These are phyloP conservation scores for Rhabdornis inornatus DNA, from an alignment of 2,113 vertebrate species.

Conservation along the genomic window DNA sequence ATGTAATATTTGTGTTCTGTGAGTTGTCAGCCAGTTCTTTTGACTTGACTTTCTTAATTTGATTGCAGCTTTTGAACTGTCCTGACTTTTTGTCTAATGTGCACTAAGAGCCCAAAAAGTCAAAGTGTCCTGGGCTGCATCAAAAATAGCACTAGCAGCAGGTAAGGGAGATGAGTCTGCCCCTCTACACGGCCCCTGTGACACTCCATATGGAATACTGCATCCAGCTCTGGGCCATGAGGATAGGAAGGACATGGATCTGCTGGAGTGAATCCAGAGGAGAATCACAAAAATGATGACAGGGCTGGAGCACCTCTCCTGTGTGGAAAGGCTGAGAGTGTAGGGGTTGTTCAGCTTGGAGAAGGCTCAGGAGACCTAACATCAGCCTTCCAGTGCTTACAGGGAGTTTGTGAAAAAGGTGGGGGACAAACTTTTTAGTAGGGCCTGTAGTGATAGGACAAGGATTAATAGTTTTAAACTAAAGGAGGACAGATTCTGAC, in stretches of 20 bases:
- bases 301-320: not conserved
- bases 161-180: not conserved
- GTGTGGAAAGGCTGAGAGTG: not conserved
- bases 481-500: not conserved
- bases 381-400: not conserved
- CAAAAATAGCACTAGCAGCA: not conserved
- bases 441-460: not conserved
- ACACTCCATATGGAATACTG: not conserved
- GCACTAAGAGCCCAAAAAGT: not conserved
- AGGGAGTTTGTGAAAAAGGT: not conserved
- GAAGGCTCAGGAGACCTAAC: not conserved
- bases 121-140: not conserved
- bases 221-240: not conserved
- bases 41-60: not conserved
- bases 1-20: not conserved
- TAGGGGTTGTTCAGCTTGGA: not conserved
- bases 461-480: not conserved
- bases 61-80: not conserved
- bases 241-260: not conserved
- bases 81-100: not conserved
- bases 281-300: not conserved
- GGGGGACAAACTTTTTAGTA: not conserved
- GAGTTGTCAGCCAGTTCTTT: not conserved
- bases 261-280: not conserved
- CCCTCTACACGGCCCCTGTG: fast-evolving